Percentiles rank a stretch among this genome's conserved stretches.
phyloP scores from a whole-genome alignment of 2,113 vertebrate species.

The Cygnus atratus region DNA sequence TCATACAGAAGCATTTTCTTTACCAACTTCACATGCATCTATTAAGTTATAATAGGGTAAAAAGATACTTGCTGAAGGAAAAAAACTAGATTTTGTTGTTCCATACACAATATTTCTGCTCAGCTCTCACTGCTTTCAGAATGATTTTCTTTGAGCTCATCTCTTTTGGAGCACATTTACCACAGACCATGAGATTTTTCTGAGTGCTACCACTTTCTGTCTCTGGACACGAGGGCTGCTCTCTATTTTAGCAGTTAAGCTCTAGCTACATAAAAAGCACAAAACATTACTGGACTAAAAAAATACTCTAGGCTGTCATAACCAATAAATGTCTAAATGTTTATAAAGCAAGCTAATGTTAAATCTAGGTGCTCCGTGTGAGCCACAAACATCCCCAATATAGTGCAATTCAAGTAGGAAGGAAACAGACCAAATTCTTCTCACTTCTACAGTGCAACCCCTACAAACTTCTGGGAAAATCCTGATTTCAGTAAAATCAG shows the following conservation, averaged over 20 bases:
- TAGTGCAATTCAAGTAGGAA: slow-evolving; percentile 1
- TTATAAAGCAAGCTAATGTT: slow-evolving; percentile 34
- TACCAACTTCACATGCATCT: not conserved
- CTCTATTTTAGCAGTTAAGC: not conserved
- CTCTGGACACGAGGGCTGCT: not conserved
- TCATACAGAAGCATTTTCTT: slow-evolving; percentile 15
- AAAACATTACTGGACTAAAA: not conserved
- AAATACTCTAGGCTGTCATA: slow-evolving; percentile 1
- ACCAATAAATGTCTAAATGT: slow-evolving; percentile 5
- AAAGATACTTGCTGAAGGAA: not conserved
- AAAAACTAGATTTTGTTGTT: not conserved
- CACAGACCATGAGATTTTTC: not conserved
- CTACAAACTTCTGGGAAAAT: not conserved
- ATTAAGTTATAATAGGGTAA: slow-evolving; percentile 15
- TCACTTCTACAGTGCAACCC: not conserved
- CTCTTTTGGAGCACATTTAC: not conserved
- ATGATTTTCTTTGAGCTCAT: not conserved
- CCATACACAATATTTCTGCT: not conserved
- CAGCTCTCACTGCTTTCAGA: not conserved
- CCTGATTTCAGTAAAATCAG: not conserved
- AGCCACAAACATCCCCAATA: not conserved
- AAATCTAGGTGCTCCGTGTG: not conserved
- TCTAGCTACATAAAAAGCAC: not conserved
- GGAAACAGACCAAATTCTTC: slow-evolving; percentile 15
- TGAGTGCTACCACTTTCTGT: slow-evolving; percentile 6